Base-by-base conservation (phyloP, 2,797 vertebrate genomes). In the Pseudotriccus pelzelni region DNA sequence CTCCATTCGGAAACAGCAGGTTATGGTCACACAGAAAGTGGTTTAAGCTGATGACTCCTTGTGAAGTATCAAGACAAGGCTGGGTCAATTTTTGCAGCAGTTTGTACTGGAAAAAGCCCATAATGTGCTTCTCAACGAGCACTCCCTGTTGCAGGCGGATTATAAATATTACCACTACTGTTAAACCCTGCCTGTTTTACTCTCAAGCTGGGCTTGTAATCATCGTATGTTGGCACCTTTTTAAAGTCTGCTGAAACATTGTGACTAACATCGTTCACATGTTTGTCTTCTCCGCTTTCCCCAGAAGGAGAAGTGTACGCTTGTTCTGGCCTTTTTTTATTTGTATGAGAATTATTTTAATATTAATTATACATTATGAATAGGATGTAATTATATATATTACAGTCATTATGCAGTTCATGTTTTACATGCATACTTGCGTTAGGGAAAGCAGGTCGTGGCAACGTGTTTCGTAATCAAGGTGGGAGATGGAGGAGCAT, bases 341-440 rank as follows among this genome's bases (percentile, higher is more conserved):
- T 46, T 56, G 12, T 32, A 21, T 79, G 76, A 82, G 80, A 88
- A 76, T 90, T 63, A 78, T 79, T 88, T 93, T 74, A 60, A 39
- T 90, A 95, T 84, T 94, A 93, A 93, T 94, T 89, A 95, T 82
- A 94, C 36, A 93, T 94, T 87, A 84, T 94, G 55, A 49, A 70
- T 56, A 76, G 73, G 25, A n/a, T 90, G 75, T 94, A 93, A 93
- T 97, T 93, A 69, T 55, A 53, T 86, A 59, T 87, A 93, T 95
- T 95, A 88, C 59, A 76, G 80, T 82, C 28, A 90, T 96, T 94
- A 91, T 24, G 41, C 59, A 59, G 28, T 91, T 90, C 53, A 23
- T 84, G 67, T 94, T 96, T 93, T 90, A 95, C 80, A 74, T 87
- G 83, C 90, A 59, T 76, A 16, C 59, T 60, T 70, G 25, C 67